These are phyloP conservation scores for Catocala fraxini DNA, from an alignment of 2,888 invertebrate species.

Conservation along the genomic window DNA sequence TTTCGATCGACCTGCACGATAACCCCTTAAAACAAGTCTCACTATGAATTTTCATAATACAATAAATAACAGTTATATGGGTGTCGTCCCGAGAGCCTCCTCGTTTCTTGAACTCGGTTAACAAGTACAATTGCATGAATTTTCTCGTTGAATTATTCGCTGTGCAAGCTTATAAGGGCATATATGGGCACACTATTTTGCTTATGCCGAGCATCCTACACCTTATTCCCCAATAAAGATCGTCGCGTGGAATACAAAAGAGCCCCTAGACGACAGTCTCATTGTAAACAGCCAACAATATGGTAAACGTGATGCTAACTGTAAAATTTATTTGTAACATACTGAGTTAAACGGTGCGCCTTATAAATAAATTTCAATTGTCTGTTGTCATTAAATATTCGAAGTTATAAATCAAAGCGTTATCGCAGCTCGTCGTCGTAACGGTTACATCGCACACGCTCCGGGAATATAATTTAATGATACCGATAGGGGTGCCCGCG, in stretches of 20 bases:
- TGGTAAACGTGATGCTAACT: slow-evolving; percentile 77
- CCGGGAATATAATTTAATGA: slow-evolving; percentile 79
- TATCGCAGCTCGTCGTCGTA: slow-evolving; percentile 77
- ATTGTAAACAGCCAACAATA: slow-evolving; percentile 71
- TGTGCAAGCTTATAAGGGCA: slow-evolving; percentile 47
- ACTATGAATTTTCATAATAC: slow-evolving; percentile 11
- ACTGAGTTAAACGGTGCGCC: slow-evolving; percentile 72
- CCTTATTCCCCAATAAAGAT: slow-evolving; percentile 63
- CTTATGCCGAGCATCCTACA: slow-evolving; percentile 55
- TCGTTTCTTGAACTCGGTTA: slow-evolving; percentile 42
- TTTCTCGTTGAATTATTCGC: slow-evolving; percentile 57
- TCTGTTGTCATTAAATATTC: slow-evolving; percentile 85
- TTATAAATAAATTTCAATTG: slow-evolving; percentile 86
- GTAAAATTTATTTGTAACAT: slow-evolving; percentile 81
- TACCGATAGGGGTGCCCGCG: slow-evolving; percentile 71
- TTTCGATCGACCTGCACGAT: slow-evolving; percentile 9
- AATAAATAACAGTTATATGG: slow-evolving; percentile 37
- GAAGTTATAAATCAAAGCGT: slow-evolving; percentile 83
- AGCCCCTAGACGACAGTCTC: slow-evolving; percentile 63
- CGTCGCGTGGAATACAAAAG: slow-evolving; percentile 74
- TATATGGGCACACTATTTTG: slow-evolving; percentile 55
- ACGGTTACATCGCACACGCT: slow-evolving; percentile 76
- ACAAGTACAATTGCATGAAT: slow-evolving; percentile 53
- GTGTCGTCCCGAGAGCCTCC: slow-evolving; percentile 36
- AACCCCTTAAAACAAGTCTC: slow-evolving; percentile 14